Evolutionary conservation across 1,140 invertebrate genomes (phyloP).

Genomic region (Caenorhabditis latens): DNA sequence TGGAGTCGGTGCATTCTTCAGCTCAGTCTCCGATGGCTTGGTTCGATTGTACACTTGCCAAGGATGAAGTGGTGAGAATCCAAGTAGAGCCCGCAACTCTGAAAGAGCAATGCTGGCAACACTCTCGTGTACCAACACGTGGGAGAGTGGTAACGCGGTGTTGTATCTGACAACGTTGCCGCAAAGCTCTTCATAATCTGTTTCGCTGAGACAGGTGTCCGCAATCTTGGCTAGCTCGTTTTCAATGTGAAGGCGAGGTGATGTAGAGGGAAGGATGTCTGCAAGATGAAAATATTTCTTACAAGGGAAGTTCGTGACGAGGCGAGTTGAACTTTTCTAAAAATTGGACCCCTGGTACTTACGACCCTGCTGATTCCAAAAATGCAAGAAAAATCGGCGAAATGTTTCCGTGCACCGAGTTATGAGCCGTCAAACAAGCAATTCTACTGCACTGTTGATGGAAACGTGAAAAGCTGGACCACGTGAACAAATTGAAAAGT

Average conservation of each 20-base stretch:
- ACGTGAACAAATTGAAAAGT: too few relatives aligned
- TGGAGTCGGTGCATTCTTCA: neutral
- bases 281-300: too few relatives aligned
- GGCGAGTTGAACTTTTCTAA: too few relatives aligned
- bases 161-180: neutral
- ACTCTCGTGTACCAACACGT: neutral
- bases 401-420: too few relatives aligned
- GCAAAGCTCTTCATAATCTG: slow-evolving; percentile 1
- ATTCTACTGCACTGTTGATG: too few relatives aligned
- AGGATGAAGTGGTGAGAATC: slow-evolving; percentile 6
- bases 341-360: too few relatives aligned
- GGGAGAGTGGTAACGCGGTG: neutral
- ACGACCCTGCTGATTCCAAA: too few relatives aligned
- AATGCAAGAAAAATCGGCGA: too few relatives aligned
- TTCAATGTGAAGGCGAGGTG: neutral
- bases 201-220: neutral
- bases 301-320: too few relatives aligned
- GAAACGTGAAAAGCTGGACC: too few relatives aligned
- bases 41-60: slow-evolving; percentile 9
- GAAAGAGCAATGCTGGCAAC: neutral
- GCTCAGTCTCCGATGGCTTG: neutral
- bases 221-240: slow-evolving; percentile 29
- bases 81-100: neutral
- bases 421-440: too few relatives aligned
- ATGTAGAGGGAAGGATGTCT: neutral